phyloP scores from a whole-genome alignment of 2,797 vertebrate genomes.

The Todus mexicanus region DNA sequence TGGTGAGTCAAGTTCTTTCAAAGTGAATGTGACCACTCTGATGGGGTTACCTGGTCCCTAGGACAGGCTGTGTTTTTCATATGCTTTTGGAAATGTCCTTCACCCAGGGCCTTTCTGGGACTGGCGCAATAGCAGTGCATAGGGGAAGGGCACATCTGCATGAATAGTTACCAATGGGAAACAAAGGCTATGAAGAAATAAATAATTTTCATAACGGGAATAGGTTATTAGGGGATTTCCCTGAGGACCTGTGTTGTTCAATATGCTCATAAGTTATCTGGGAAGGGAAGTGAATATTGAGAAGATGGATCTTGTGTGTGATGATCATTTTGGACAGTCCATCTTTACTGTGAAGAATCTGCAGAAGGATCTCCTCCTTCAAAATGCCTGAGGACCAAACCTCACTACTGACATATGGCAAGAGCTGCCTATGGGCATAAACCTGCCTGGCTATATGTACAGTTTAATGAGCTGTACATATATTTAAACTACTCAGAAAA shows the following conservation, averaged over 20 bases:
- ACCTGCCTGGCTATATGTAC: background rate
- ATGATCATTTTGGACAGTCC: background rate
- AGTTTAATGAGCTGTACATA: background rate
- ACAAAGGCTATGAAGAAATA: background rate
- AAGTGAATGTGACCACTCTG: background rate
- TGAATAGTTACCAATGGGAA: background rate
- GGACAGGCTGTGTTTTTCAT: background rate
- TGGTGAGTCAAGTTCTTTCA: background rate
- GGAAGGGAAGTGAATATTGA: background rate
- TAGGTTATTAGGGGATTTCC: background rate
- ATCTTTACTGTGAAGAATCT: background rate
- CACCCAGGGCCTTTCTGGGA: background rate
- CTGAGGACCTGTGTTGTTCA: background rate
- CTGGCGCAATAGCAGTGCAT: background rate
- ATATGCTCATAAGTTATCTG: background rate
- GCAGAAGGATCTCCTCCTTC: background rate
- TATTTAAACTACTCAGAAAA: background rate
- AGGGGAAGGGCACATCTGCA: background rate
- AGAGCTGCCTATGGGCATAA: background rate
- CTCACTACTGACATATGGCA: background rate
- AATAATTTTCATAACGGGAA: background rate
- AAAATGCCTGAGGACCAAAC: background rate
- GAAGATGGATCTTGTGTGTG: background rate
- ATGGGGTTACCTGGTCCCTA: background rate
- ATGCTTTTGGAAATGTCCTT: background rate